Evolutionary conservation across 1,140 invertebrate species (phyloP), one percentile per base, ranked within the genome.

Genomic region (Chrysomallon squamiferum): DNA sequence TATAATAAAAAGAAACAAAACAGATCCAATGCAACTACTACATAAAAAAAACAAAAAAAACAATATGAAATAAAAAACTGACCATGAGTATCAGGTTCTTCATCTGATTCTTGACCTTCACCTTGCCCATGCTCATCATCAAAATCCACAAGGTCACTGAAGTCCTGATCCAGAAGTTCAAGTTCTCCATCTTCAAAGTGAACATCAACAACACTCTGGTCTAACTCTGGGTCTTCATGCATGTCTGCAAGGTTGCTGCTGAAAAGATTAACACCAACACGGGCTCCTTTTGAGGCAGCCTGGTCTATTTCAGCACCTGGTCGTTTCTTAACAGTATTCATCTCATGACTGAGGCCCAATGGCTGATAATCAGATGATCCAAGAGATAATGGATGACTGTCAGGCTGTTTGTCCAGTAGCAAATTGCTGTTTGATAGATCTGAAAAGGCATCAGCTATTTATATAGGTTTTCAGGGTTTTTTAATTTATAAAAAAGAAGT

Each of bases 131-230:
- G 50, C 29, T 54, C 50, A 47, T 47, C 45, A 33, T 62, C 49
- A 25, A 65, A 59, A 20, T 52, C 57, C 20, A 76, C 68, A 32
- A 78, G 68, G 57, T 78, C 72, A 41, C 69, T 68, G 59, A 80
- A 80, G 56, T 80, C 76, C 33, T 65, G 74, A 60, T 80, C 78
- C 18, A 80, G 62, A 38, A 69, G 35, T 0, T 73, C 33, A 20
- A 80, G 50, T 32, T 80, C 75, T 1, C 76, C 74, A 11, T 69
- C 75, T 33, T 62, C 71, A n/a, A 80, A 62, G 54, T 80, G 59
- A 7, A 80, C 72, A 20, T 74, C 64, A 50, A 71, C 68, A 27
- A 80, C 30, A 20, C 74, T 78, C 15, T 62, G 62, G 27, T 80
- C 76, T n/a, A 72, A 66, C 49, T 76, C 75, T 29, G 67, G 60